Base-by-base conservation (phyloP, 1,140 invertebrate genomes). In the Pseudachorutes palmiensis region DNA sequence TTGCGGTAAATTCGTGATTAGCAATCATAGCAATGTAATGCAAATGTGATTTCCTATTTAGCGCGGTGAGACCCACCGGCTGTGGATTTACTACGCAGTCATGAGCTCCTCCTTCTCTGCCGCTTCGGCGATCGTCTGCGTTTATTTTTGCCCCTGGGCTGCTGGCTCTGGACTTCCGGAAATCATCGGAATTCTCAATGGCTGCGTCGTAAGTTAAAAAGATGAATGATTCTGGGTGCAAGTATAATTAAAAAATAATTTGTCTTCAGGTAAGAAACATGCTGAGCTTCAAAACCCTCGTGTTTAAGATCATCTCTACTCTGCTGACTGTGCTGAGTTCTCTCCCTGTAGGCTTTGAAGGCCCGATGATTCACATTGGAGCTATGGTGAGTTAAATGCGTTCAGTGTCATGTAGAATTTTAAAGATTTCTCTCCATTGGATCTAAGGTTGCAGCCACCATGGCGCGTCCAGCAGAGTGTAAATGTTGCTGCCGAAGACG, bases 321-420 rank as follows among this genome's bases (percentile, higher is more conserved):
- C 75, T 77, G 22, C 74, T 76, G 12, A 77, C 78, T n/a, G 79
- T 80, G 22, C 22, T 78, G 1, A 76, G 77, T 74, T 78, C 78
- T 3, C 74, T 81, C 66, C 80, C 80, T 22, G 78, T 80, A 3
- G 80, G 80, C 45, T 80, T 78, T 36, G 80, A 81, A 70, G 80
- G 79, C 14, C 80, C 79, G 22, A 75, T 76, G 75, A 79, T 73
- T 62, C 69, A 70, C 49, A 70, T 73, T 49, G 72, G 72, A 19
- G 72, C 66, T 12, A 66, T 73, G 60, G 66, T 72, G 26, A 58
- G 12, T 68, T 32, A 58, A 58, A 12, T 58, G 14, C 55, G 22
- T 9, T 58, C 12, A 58, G 5, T 9, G n/a, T 14, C 19, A 45
- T 12, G 9, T 45, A 19, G 9, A 45, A 45, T 45, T 45, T n/a